These are phyloP conservation scores for Talpa occidentalis DNA, from an alignment of 2,113 vertebrate species.

Conservation along the genomic window DNA sequence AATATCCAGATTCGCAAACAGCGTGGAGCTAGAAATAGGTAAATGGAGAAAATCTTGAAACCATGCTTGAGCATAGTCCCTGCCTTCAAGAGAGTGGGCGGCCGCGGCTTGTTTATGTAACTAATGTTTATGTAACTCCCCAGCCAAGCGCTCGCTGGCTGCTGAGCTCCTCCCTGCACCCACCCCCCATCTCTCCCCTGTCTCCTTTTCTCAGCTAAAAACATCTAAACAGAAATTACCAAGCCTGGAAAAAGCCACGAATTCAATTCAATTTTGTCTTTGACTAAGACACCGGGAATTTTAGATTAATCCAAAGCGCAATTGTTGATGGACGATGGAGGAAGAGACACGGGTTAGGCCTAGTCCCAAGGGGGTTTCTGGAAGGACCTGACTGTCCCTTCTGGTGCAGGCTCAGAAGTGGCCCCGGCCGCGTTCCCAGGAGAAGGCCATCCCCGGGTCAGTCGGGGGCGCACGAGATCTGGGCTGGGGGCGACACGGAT, in stretches of 20 bases:
- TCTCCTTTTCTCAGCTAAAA: not conserved
- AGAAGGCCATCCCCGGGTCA: not conserved
- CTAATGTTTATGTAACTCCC: not conserved
- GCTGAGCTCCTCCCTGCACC: accelerated
- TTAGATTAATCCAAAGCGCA: not conserved
- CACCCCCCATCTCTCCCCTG: accelerated
- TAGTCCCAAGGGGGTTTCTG: not conserved
- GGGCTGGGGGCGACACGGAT: too few relatives aligned
- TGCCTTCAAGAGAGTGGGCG: not conserved
- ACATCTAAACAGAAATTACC: not conserved
- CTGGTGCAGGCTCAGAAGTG: not conserved
- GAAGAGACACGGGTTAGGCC: not conserved
- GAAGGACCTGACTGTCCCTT: not conserved
- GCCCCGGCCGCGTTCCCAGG: not conserved
- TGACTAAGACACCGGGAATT: not conserved
- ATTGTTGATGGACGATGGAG: not conserved
- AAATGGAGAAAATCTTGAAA: not conserved
- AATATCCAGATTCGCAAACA: not conserved
- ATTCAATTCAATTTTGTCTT: not conserved
- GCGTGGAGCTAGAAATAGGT: not conserved
- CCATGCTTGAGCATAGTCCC: not conserved
- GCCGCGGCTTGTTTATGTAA: not conserved
- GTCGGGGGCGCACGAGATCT: too few relatives aligned
- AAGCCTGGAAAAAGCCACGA: not conserved
- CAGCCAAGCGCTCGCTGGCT: not conserved